A percentile compares a stretch with the other conserved stretches of the same genome.
Evolutionary conservation across 1,140 invertebrate species (phyloP).

Genomic region (Aphelenchoides fujianensis): DNA sequence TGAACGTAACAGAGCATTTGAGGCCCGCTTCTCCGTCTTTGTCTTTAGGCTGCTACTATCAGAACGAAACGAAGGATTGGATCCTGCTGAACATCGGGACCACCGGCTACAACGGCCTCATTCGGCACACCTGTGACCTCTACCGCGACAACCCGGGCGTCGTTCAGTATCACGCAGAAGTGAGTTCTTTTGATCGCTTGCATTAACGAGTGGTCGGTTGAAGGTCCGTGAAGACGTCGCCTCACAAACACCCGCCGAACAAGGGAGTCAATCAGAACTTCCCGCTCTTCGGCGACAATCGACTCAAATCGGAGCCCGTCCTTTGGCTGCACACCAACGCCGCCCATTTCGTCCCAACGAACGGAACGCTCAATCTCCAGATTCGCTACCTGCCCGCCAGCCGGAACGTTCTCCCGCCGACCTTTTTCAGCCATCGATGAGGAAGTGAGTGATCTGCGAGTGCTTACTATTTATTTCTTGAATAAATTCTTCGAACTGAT

Average conservation of each 20-base stretch:
- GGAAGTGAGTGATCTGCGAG: too few species aligned
- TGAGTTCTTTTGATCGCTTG: slow-evolving; percentile 5
- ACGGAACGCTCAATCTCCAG: slow-evolving; percentile 29
- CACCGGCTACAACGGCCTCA: slow-evolving; percentile 54
- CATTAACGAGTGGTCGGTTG: background rate
- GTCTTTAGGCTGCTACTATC: slow-evolving; percentile 57
- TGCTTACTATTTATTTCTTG: too few species aligned
- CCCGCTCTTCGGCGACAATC: slow-evolving; percentile 46
- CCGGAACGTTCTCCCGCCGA: slow-evolving; percentile 26
- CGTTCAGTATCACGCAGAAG: slow-evolving; percentile 57
- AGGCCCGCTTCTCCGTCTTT: slow-evolving; percentile 25
- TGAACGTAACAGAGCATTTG: background rate
- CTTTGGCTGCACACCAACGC: slow-evolving; percentile 52
- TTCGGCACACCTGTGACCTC: slow-evolving; percentile 57
- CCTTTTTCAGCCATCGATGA: too few species aligned
- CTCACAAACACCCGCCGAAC: slow-evolving; percentile 56
- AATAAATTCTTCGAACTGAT: too few species aligned
- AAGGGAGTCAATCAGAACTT: slow-evolving; percentile 60
- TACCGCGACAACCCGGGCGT: slow-evolving; percentile 57
- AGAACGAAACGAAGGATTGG: slow-evolving; percentile 59
- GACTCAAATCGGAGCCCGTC: slow-evolving; percentile 48
- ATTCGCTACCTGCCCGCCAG: slow-evolving; percentile 47
- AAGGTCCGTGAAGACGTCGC: slow-evolving; percentile 54
- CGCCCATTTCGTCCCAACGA: slow-evolving; percentile 36
- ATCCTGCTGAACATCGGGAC: slow-evolving; percentile 51